Base-by-base conservation (phyloP, 2,888 invertebrate genomes). In the Arrhopalites spinosus region DNA sequence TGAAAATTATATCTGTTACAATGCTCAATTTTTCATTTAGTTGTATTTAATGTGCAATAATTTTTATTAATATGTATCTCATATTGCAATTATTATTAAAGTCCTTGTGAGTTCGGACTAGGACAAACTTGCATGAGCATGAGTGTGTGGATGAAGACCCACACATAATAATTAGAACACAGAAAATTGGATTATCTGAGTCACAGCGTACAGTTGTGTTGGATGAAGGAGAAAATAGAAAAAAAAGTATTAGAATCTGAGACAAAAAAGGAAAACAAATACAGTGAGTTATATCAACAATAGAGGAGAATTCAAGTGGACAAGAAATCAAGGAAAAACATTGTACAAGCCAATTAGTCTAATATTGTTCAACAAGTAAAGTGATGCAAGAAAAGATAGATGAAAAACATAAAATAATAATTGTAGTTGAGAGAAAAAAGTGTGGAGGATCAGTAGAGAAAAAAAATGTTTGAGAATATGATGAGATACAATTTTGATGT, bases 1-100 rank as follows among this genome's bases (percentile, higher is more conserved):
- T 66, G 66, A 36, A 43, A 66, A 43, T 66, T 43, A 66, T 36
- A 43, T 36, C n/a, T n/a, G n/a, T n/a, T n/a, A n/a, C n/a, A 11
- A 11, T 66, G n/a, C n/a, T 66, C 43, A 63, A 63, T 30, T 36
- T 63, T 63, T 29, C 63, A 63, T 30, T 7, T 25, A 23, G 20
- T 23, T 23, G 23, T 20, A 5, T 50, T 50, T 50, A 50, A 11
- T 50, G 50, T 61, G 61, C 27, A 27, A 15, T 27, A 53, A 53
- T 20, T n/a, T n/a, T n/a, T n/a, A n/a, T n/a, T n/a, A n/a, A n/a
- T n/a, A n/a, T 45, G 47, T 11, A 45, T 11, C 8, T 45, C 47
- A 45, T 45, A 11, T 45, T 45, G 15, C 47, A 8, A 15, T 45
- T 11, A 45, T 45, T 45, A 45, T 45, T 45, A 45, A 11, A 11